Evolutionary conservation across 92 coral and sea anemone species (phyloP).

Genomic region (Epizoanthus stellaris): DNA sequence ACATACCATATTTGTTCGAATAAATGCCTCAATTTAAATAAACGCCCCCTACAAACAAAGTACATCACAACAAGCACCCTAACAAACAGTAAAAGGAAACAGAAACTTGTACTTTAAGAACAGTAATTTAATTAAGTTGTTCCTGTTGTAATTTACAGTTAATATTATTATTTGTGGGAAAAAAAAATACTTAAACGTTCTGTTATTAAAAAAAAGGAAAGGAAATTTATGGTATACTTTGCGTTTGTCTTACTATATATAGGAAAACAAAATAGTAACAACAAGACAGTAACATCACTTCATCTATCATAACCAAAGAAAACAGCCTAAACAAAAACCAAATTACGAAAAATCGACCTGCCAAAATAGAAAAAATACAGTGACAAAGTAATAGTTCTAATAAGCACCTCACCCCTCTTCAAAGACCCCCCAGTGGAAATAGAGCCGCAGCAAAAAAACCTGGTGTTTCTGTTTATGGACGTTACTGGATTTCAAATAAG

Average conservation of each 20-base stretch:
- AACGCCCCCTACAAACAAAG: conserved; percentile 3
- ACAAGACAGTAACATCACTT: not conserved
- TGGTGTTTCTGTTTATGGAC: conserved; percentile 27
- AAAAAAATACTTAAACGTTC: not conserved
- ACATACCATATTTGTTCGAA: conserved; percentile 1
- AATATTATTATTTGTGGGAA: not conserved
- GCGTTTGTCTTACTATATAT: not conserved
- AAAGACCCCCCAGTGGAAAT: not conserved
- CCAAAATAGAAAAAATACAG: not conserved
- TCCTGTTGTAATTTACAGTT: conserved; percentile 5
- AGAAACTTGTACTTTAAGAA: not conserved
- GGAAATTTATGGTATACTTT: not conserved
- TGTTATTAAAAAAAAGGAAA: conserved; percentile 10
- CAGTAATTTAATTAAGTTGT: not conserved
- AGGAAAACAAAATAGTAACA: conserved; percentile 6
- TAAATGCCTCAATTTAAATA: conserved; percentile 4
- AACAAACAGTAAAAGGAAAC: not conserved
- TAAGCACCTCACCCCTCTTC: conserved; percentile 3
- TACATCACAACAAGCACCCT: conserved; percentile 2
- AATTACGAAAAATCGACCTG: not conserved
- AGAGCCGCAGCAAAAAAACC: not conserved
- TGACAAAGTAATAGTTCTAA: not conserved
- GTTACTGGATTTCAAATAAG: conserved; percentile 26
- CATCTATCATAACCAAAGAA: too few species aligned
- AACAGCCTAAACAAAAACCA: not conserved